phyloP scores from a whole-genome alignment of 2,888 invertebrate genomes.

The Scaptodrosophila latifasciaeformis region DNA sequence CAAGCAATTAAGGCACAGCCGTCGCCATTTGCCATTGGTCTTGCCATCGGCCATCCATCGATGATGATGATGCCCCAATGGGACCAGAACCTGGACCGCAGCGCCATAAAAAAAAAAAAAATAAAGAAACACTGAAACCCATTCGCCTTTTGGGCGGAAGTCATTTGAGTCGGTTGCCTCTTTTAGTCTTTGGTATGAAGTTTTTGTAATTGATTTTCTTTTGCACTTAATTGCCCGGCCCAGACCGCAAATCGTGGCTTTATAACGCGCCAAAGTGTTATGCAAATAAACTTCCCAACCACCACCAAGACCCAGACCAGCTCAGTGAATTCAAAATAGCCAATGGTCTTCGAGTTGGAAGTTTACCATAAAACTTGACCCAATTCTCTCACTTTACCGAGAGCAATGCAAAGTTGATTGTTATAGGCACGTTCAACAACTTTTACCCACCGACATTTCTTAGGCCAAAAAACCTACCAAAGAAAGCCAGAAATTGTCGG shows the following conservation, averaged over 20 bases:
- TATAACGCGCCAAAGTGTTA: constrained; percentile 56
- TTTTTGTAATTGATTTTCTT: constrained; percentile 55
- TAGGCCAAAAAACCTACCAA: too few species aligned
- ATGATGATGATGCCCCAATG: not conserved
- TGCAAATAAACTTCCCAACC: constrained; percentile 53
- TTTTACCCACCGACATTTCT: too few species aligned
- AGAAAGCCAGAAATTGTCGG: too few species aligned
- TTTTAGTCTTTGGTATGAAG: constrained; percentile 38
- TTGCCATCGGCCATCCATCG: not conserved
- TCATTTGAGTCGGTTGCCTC: too few species aligned
- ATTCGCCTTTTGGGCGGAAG: constrained; percentile 44
- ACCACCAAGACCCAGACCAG: constrained; percentile 33
- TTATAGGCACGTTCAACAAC: constrained; percentile 18
- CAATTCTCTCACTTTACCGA: constrained; percentile 38
- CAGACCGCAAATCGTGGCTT: constrained; percentile 49
- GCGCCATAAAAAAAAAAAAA: too few species aligned
- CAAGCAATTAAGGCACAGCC: constrained; percentile 41
- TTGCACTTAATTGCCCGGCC: constrained; percentile 53
- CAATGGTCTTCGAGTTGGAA: constrained; percentile 12
- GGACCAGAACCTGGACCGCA: not conserved
- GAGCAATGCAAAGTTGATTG: constrained; percentile 32
- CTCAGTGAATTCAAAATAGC: constrained; percentile 3
- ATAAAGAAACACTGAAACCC: too few species aligned
- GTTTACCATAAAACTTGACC: constrained; percentile 57
- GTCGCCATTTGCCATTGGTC: not conserved